A percentile compares a stretch with the other conserved stretches of the same genome.
Evolutionary conservation across 2,888 invertebrate genomes (phyloP).

Genomic region (Malthinus flaveolus): DNA sequence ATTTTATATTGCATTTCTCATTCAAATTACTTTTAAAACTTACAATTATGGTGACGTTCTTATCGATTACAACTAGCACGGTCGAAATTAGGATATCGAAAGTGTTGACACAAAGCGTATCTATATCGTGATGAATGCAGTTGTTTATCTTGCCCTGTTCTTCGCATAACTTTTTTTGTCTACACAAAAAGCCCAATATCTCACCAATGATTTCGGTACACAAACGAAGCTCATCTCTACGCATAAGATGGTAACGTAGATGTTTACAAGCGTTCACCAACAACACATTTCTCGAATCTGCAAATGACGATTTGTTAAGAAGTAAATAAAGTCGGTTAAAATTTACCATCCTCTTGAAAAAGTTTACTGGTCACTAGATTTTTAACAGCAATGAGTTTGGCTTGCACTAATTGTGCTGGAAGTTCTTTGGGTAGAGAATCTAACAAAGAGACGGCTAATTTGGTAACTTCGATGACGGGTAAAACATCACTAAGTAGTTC

Average conservation of each 20-base stretch:
- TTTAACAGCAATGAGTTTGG: conserved; percentile 81
- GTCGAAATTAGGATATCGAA: conserved; percentile 86
- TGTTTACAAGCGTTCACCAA: conserved; percentile 85
- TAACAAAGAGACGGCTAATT: conserved; percentile 78
- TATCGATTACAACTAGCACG: conserved; percentile 78
- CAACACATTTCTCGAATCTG: conserved; percentile 84
- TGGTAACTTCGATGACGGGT: conserved; percentile 76
- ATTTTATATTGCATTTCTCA: not conserved
- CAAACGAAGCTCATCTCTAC: conserved; percentile 78
- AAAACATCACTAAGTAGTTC: conserved; percentile 77
- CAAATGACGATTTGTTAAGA: conserved; percentile 30
- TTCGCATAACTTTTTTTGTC: conserved; percentile 55
- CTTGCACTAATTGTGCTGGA: conserved; percentile 73
- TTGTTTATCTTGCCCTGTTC: conserved; percentile 63
- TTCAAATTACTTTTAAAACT: conserved; percentile 17
- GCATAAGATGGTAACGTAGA: conserved; percentile 77
- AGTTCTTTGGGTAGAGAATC: conserved; percentile 73
- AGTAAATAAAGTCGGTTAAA: not conserved
- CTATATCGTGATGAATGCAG: conserved; percentile 76
- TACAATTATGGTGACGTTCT: conserved; percentile 54
- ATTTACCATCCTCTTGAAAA: conserved; percentile 69
- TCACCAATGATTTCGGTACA: conserved; percentile 89
- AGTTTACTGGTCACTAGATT: conserved; percentile 75
- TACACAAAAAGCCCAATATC: conserved; percentile 70
- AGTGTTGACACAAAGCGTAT: conserved; percentile 78